phyloP scores from a whole-genome alignment of 2,888 invertebrate genomes.

The Protodeltote pygarga region DNA sequence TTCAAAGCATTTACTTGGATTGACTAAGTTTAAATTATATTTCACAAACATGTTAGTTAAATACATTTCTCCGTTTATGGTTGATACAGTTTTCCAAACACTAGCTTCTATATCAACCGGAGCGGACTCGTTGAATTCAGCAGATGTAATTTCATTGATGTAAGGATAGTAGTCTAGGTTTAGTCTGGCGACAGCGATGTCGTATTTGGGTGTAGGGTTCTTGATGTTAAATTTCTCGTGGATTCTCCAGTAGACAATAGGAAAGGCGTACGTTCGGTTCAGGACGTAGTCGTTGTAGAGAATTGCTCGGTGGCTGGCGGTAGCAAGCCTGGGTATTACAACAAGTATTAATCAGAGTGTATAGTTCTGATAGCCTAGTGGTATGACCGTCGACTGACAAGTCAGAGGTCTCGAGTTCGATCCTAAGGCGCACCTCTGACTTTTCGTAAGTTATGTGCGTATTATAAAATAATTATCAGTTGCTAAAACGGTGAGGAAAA shows the following conservation, averaged over 20 bases:
- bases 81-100: conserved; percentile 27
- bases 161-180: conserved; percentile 56
- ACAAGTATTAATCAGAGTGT: too few relatives aligned
- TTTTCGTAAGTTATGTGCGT: too few relatives aligned
- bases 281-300: conserved; percentile 65
- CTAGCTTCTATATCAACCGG: conserved; percentile 15
- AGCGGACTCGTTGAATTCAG: conserved; percentile 8
- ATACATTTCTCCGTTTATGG: conserved; percentile 20
- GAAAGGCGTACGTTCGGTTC: conserved; percentile 67
- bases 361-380: too few relatives aligned
- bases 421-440: too few relatives aligned
- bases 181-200: conserved; percentile 75
- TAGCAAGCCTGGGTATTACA: conserved; percentile 36
- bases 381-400: too few relatives aligned
- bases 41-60: conserved; percentile 27
- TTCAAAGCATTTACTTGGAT: conserved; percentile 17
- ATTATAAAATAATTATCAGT: too few relatives aligned
- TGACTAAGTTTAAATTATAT: conserved; percentile 11
- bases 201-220: conserved; percentile 54
- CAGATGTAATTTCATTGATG: neutral
- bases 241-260: conserved; percentile 70
- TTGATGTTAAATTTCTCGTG: conserved; percentile 68
- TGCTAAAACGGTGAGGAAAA: too few relatives aligned
- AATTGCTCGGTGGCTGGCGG: conserved; percentile 66
- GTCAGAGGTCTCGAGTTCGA: too few relatives aligned